Percentiles rank a stretch among this genome's conserved stretches.
These are phyloP conservation scores for Aphelinus atriplicis DNA, from an alignment of 1,140 invertebrate species.

Conservation along the genomic window DNA sequence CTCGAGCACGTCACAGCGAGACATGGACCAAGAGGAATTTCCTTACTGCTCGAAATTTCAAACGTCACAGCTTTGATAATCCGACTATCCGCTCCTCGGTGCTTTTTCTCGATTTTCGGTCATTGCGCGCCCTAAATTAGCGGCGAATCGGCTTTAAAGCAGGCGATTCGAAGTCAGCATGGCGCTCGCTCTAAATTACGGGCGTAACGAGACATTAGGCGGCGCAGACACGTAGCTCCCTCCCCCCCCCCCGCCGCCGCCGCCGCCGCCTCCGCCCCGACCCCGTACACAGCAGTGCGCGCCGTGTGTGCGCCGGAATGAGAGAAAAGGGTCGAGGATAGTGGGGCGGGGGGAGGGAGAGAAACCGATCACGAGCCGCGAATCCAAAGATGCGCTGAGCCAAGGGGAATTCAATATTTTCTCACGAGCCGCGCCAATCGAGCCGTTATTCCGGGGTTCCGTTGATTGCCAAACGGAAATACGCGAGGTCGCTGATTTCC, in stretches of 20 bases:
- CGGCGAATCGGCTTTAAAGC: slow-evolving; percentile 40
- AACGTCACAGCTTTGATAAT: too few relatives aligned
- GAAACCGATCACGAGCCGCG: slow-evolving; percentile 29
- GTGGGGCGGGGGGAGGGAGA: background rate
- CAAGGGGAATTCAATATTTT: slow-evolving; percentile 42
- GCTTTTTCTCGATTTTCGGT: too few relatives aligned
- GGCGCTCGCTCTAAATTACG: slow-evolving; percentile 40
- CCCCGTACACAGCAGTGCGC: background rate
- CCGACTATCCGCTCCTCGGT: too few relatives aligned
- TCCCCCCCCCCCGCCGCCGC: background rate
- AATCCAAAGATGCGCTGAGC: slow-evolving; percentile 35
- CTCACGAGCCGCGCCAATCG: background rate
- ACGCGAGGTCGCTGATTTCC: slow-evolving; percentile 18
- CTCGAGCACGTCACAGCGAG: too few relatives aligned
- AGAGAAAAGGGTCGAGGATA: too few relatives aligned
- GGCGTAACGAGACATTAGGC: slow-evolving; percentile 43
- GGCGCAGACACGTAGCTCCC: slow-evolving; percentile 39
- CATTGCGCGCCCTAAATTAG: slow-evolving; percentile 34
- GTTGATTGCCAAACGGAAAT: slow-evolving; percentile 19
- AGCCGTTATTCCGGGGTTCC: too few relatives aligned
- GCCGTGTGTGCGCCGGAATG: too few relatives aligned
- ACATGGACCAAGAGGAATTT: too few relatives aligned
- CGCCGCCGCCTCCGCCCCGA: background rate
- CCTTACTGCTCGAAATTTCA: too few relatives aligned
- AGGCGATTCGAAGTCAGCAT: slow-evolving; percentile 41